phyloP scores from a whole-genome alignment of 1,140 invertebrate species.

The Diorhabda sublineata region DNA sequence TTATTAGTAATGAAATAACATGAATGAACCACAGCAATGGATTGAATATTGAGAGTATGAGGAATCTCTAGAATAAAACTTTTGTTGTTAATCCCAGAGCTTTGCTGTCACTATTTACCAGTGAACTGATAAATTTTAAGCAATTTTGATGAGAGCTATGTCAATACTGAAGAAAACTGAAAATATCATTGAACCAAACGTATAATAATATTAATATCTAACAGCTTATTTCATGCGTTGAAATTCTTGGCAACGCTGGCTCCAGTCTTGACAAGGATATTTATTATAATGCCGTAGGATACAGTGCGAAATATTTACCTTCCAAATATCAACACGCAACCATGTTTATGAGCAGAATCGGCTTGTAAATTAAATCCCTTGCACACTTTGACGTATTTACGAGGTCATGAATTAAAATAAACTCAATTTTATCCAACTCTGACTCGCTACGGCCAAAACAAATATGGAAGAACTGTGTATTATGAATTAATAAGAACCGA shows the following conservation, averaged over 20 bases:
- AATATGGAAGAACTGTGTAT: neutral
- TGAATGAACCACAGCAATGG: too few relatives aligned
- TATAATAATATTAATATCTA: neutral
- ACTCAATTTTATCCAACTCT: slow-evolving; percentile 16
- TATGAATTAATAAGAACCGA: too few relatives aligned
- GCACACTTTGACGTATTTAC: slow-evolving; percentile 15
- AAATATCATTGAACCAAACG: neutral
- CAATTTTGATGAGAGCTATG: too few relatives aligned
- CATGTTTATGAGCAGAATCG: slow-evolving; percentile 14
- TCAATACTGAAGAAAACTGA: neutral
- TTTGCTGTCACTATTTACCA: too few relatives aligned
- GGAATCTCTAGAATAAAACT: too few relatives aligned
- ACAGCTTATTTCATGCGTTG: neutral
- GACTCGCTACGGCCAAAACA: slow-evolving; percentile 9
- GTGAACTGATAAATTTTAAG: too few relatives aligned
- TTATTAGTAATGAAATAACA: too few relatives aligned
- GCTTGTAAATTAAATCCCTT: slow-evolving; percentile 13
- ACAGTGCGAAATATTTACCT: slow-evolving; percentile 18
- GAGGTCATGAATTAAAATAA: slow-evolving; percentile 14
- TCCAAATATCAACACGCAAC: slow-evolving; percentile 22
- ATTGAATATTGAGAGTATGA: too few relatives aligned
- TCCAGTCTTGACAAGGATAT: slow-evolving; percentile 5
- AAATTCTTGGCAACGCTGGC: slow-evolving; percentile 4
- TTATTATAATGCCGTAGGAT: slow-evolving; percentile 13
- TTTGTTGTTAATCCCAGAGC: too few relatives aligned